Conservation (phyloP, 1,140 invertebrate genomes). For the Aporrectodea caliginosa region DNA sequence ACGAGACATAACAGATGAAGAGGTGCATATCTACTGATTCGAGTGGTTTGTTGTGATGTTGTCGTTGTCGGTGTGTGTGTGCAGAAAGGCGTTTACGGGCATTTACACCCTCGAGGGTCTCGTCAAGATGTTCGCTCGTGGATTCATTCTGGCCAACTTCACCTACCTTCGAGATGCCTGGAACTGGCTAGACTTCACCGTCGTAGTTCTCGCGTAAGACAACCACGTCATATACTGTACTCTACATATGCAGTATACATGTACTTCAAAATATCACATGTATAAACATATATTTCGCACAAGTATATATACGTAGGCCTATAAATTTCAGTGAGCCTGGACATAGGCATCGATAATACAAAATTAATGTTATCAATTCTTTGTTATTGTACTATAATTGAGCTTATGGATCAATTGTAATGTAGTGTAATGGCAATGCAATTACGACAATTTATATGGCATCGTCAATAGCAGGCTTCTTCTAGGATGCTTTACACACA, state of each 20-base stretch:
- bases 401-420: too few species aligned
- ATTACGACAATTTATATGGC: too few species aligned
- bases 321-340: background rate
- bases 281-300: background rate
- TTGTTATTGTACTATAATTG: too few species aligned
- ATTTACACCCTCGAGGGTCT: slow-evolving; percentile 95
- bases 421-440: too few species aligned
- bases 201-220: slow-evolving; percentile 87
- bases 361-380: too few species aligned
- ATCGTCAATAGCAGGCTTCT: too few species aligned
- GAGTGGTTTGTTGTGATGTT: too few species aligned
- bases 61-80: too few species aligned
- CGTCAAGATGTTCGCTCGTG: slow-evolving; percentile 90
- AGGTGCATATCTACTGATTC: too few species aligned
- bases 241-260: background rate
- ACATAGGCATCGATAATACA: too few species aligned
- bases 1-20: too few species aligned
- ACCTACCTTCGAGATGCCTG: slow-evolving; percentile 93
- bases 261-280: background rate
- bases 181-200: slow-evolving; percentile 96
- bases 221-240: background rate
- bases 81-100: slow-evolving; percentile 78
- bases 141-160: slow-evolving; percentile 90
- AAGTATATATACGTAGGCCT: background rate
- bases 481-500: too few species aligned